phyloP scores from a whole-genome alignment of 2,888 invertebrate species.

The Apodemia hepburni region DNA sequence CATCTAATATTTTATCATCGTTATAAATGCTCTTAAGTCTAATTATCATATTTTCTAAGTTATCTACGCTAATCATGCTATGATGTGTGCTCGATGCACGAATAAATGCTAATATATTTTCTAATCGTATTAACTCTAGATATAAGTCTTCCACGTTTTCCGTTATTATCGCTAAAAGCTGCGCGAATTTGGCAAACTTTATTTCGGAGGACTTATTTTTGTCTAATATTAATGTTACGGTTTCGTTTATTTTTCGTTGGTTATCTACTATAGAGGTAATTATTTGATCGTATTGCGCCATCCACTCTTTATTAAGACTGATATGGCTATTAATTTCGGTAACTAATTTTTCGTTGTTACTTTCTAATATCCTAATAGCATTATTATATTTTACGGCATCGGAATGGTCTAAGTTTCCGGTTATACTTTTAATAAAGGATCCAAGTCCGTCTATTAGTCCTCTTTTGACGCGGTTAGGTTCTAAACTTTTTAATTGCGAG shows the following conservation, averaged over 20 bases:
- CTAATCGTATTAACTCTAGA: constrained; percentile 28
- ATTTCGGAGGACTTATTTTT: not conserved
- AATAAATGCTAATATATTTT: constrained; percentile 28
- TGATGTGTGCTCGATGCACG: constrained; percentile 24
- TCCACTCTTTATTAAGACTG: constrained; percentile 11
- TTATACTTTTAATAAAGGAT: too few species aligned
- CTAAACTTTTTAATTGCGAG: constrained; percentile 6
- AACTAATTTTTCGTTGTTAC: not conserved
- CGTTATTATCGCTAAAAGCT: constrained; percentile 24
- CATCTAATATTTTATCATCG: not conserved
- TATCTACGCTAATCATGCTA: constrained; percentile 27
- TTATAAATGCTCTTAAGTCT: constrained; percentile 12
- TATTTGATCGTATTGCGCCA: not conserved
- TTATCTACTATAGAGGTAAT: not conserved
- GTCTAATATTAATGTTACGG: not conserved
- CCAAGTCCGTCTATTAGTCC: too few species aligned
- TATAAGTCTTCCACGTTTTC: constrained; percentile 29
- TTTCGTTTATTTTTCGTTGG: not conserved
- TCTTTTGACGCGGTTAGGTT: constrained; percentile 1
- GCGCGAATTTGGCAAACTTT: constrained; percentile 26
- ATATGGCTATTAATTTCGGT: not conserved
- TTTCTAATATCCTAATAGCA: not conserved
- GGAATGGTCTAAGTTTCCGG: not conserved
- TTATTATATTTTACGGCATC: not conserved
- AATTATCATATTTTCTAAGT: constrained; percentile 19